Evolutionary conservation across 1,140 invertebrate species (phyloP).

Genomic region (Gonatopus flavifemur): DNA sequence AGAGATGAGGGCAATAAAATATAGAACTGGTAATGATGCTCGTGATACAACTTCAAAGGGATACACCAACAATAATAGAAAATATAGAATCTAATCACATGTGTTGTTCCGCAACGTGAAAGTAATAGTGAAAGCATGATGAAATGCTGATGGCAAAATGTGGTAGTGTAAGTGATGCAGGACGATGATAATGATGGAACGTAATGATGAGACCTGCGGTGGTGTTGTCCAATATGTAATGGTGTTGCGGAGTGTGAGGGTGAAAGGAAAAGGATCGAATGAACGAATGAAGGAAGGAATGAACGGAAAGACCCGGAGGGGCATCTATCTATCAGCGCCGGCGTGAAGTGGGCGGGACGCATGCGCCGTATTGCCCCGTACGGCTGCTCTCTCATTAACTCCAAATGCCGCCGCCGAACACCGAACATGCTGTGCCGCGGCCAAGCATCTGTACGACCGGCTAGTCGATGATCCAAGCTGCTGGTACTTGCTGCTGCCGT

Average conservation of each 20-base stretch:
- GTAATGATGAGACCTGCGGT: too few relatives aligned
- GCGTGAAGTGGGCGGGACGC: slow-evolving; percentile 60
- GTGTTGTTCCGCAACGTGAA: too few relatives aligned
- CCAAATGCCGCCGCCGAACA: slow-evolving; percentile 45
- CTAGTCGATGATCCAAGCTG: background rate
- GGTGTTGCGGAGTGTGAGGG: background rate
- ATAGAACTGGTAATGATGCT: too few relatives aligned
- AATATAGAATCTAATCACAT: too few relatives aligned
- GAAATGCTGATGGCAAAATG: too few relatives aligned
- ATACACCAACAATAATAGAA: too few relatives aligned
- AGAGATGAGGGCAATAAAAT: too few relatives aligned
- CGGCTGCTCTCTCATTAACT: slow-evolving; percentile 59
- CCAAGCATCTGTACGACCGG: slow-evolving; percentile 28
- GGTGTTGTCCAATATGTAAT: too few relatives aligned
- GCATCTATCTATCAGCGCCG: slow-evolving; percentile 60
- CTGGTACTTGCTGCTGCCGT: background rate
- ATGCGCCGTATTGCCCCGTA: slow-evolving; percentile 57
- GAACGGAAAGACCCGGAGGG: slow-evolving; percentile 36
- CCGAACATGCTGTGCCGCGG: slow-evolving; percentile 27
- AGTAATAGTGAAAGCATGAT: too few relatives aligned
- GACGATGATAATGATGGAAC: too few relatives aligned
- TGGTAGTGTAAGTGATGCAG: too few relatives aligned
- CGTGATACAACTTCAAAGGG: too few relatives aligned
- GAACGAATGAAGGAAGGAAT: background rate
- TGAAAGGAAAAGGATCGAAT: slow-evolving; percentile 1